A percentile compares a stretch with the other conserved stretches of the same genome.
These are phyloP conservation scores for Diarsia rubi DNA, from an alignment of 2,888 invertebrate genomes.

Conservation along the genomic window DNA sequence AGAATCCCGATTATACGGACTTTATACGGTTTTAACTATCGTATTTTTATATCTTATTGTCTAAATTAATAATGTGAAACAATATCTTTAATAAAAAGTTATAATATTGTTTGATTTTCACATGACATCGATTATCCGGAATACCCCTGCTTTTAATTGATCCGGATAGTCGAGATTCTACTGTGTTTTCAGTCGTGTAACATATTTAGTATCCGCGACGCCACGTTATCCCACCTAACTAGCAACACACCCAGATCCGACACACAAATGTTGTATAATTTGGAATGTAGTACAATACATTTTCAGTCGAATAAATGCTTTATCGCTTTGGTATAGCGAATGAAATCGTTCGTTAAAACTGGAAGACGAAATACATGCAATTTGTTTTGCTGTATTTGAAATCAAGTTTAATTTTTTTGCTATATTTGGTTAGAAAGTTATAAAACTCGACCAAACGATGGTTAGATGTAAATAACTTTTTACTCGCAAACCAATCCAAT, in stretches of 20 bases:
- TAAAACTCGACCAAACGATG: background rate
- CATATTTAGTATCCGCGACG: conserved; percentile 52
- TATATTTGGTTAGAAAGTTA: background rate
- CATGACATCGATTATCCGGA: too few relatives aligned
- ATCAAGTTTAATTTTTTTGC: background rate
- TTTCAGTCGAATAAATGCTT: conserved; percentile 61
- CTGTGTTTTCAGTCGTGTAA: background rate
- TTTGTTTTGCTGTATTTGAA: background rate
- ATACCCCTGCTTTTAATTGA: too few relatives aligned
- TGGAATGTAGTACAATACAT: conserved; percentile 64
- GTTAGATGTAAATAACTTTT: background rate
- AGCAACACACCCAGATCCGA: conserved; percentile 65
- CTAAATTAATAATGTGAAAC: too few relatives aligned
- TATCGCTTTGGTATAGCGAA: conserved; percentile 36
- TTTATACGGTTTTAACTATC: too few relatives aligned
- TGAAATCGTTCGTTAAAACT: conserved; percentile 16
- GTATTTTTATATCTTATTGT: too few relatives aligned
- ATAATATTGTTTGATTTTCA: too few relatives aligned
- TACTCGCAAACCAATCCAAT: background rate
- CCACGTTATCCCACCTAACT: conserved; percentile 59
- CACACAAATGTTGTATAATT: conserved; percentile 59
- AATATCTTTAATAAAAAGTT: too few relatives aligned
- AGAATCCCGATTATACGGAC: too few relatives aligned
- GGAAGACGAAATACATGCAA: background rate
- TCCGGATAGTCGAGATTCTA: too few relatives aligned